These are phyloP conservation scores for Nannospalax galili DNA, from an alignment of 2,113 vertebrate species.

Conservation along the genomic window DNA sequence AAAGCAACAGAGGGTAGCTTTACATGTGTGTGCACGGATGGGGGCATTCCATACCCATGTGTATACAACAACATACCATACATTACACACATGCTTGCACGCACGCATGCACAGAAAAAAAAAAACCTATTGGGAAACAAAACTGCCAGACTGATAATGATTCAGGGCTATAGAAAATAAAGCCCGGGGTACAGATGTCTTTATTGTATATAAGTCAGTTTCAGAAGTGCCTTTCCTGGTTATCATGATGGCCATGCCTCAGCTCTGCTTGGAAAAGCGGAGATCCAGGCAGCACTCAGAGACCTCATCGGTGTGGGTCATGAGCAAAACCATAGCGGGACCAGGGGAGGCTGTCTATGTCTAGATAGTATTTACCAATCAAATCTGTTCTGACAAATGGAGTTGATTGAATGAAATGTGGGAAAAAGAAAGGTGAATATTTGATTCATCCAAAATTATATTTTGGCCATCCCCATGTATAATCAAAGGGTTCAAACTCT, in stretches of 20 bases:
- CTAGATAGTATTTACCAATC: neutral
- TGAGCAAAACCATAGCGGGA: neutral
- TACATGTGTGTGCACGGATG: neutral
- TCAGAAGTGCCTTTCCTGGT: neutral
- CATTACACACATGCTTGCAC: neutral
- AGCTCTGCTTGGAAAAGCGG: neutral
- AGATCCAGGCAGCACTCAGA: neutral
- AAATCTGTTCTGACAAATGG: neutral
- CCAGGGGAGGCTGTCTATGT: neutral
- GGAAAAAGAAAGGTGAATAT: neutral
- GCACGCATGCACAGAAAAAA: no score
- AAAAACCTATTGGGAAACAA: neutral
- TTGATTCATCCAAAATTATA: neutral
- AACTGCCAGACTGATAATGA: neutral
- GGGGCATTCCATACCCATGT: neutral
- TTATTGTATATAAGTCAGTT: neutral
- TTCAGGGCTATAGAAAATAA: neutral
- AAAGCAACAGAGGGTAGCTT: neutral
- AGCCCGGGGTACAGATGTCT: neutral
- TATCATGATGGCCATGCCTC: neutral
- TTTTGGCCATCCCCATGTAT: neutral
- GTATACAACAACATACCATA: neutral
- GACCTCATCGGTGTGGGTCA: neutral
- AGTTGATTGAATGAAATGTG: neutral
- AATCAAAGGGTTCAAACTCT: neutral